Evolutionary conservation across 2,888 invertebrate genomes (phyloP).

Genomic region (Rosalia funebris): DNA sequence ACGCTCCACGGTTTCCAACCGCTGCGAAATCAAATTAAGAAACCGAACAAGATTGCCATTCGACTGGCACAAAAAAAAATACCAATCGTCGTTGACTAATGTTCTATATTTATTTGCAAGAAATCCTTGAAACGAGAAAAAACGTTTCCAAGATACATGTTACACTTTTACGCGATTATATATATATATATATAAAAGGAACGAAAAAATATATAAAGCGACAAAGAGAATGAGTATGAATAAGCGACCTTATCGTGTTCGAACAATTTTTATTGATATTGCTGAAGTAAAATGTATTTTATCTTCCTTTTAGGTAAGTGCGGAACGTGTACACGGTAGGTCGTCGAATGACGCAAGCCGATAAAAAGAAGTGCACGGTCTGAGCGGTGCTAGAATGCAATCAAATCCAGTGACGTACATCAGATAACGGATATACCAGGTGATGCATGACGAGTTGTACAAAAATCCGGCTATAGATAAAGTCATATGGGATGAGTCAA

Average conservation of each 20-base stretch:
- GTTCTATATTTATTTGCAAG: not conserved
- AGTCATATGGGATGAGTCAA: too few relatives aligned
- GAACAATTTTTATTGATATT: slow-evolving; percentile 17
- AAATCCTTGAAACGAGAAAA: slow-evolving; percentile 17
- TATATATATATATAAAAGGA: slow-evolving; percentile 8
- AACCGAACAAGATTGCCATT: not conserved
- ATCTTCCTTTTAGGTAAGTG: not conserved
- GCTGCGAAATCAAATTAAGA: too few relatives aligned
- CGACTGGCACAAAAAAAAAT: not conserved
- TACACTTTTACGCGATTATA: slow-evolving; percentile 18
- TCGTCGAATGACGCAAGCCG: not conserved
- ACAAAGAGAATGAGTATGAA: slow-evolving; percentile 10
- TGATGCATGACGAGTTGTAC: too few relatives aligned
- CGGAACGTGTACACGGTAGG: not conserved
- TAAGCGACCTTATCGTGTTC: slow-evolving; percentile 14
- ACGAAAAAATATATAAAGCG: slow-evolving; percentile 5
- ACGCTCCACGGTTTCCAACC: too few relatives aligned
- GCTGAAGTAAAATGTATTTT: not conserved
- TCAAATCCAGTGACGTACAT: too few relatives aligned
- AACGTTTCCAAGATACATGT: slow-evolving; percentile 1
- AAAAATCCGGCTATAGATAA: too few relatives aligned
- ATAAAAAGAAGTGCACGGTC: not conserved
- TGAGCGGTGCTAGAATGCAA: too few relatives aligned
- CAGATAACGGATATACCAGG: too few relatives aligned
- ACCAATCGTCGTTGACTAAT: not conserved